These are phyloP conservation scores for Polyommatus icarus DNA, from an alignment of 2,888 invertebrate genomes.

Conservation along the genomic window DNA sequence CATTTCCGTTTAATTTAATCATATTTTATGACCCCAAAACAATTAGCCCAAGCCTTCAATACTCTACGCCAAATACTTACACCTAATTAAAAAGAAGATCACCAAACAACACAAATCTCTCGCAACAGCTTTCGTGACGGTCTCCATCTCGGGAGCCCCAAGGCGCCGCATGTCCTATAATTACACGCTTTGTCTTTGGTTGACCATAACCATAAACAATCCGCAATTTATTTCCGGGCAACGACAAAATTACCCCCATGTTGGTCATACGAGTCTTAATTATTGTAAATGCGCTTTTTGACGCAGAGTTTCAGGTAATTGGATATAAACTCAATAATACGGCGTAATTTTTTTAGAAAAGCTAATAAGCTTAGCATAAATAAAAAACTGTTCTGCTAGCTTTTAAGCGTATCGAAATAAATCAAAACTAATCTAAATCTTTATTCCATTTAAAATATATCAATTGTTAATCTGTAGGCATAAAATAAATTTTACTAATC, in stretches of 20 bases:
- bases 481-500: too few relatives aligned
- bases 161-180: slow-evolving; percentile 50
- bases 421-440: too few relatives aligned
- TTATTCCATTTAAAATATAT: too few relatives aligned
- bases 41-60: not conserved
- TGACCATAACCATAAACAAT: slow-evolving; percentile 54
- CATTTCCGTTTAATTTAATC: too few relatives aligned
- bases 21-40: too few relatives aligned
- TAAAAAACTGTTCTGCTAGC: not conserved
- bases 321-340: not conserved
- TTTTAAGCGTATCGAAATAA: too few relatives aligned
- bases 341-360: not conserved
- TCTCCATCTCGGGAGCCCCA: slow-evolving; percentile 36
- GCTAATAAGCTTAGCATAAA: not conserved
- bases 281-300: not conserved
- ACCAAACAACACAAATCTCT: slow-evolving; percentile 12
- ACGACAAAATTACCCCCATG: slow-evolving; percentile 41
- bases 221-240: slow-evolving; percentile 50
- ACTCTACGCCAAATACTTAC: not conserved
- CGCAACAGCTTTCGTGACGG: slow-evolving; percentile 28
- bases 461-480: too few relatives aligned
- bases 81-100: not conserved
- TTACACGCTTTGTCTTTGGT: slow-evolving; percentile 58
- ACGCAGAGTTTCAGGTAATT: not conserved
- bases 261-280: not conserved